Conservation (phyloP, 2,113 vertebrate genomes). For the Bucco capensis region DNA sequence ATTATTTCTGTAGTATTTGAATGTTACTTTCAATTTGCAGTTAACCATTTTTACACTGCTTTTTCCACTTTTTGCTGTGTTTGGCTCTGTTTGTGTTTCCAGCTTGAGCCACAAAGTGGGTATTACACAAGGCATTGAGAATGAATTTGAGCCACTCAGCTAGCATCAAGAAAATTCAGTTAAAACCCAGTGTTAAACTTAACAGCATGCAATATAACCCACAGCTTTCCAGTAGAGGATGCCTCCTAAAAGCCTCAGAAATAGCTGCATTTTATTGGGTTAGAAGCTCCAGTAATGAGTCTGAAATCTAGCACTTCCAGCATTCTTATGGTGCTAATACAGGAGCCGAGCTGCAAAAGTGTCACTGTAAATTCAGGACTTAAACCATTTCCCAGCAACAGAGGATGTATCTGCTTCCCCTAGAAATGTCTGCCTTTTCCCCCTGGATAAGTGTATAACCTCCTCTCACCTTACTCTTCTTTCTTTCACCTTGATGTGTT, state of each 20-base stretch:
- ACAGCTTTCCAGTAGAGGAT: neutral
- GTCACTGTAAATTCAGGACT: neutral
- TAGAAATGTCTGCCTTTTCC: neutral
- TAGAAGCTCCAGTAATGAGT: neutral
- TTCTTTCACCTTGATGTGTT: neutral
- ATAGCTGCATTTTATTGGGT: neutral
- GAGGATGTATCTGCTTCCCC: neutral
- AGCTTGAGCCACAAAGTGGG: neutral
- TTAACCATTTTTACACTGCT: neutral
- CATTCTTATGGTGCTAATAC: neutral
- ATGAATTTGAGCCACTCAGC: neutral
- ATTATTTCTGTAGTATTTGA: neutral
- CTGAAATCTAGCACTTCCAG: neutral
- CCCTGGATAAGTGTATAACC: neutral
- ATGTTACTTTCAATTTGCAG: neutral
- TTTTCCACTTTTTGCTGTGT: neutral
- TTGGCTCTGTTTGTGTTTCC: neutral
- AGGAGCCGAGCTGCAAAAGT: neutral
- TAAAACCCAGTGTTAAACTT: neutral
- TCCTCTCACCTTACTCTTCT: neutral
- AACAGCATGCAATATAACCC: neutral
- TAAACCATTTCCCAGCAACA: neutral
- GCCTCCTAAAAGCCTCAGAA: conserved; percentile 1
- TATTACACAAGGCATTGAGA: neutral
- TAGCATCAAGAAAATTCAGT: neutral